Evolutionary conservation across 1,140 invertebrate genomes (phyloP).

Genomic region (Philopotamus ludificatus): DNA sequence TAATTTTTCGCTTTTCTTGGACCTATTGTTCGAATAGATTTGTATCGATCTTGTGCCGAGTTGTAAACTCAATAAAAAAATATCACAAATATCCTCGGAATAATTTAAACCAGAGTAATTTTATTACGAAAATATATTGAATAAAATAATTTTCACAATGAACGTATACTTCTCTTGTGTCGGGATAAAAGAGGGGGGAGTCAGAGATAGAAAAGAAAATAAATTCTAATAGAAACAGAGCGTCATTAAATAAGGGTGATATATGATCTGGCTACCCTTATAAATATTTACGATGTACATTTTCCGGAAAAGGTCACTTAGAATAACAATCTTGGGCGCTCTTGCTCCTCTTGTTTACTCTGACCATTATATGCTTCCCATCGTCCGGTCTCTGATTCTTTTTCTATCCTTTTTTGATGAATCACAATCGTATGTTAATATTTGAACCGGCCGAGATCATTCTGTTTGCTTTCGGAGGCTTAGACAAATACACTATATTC

Average conservation of each 20-base stretch:
- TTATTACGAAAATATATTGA: no score
- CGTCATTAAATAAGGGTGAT: slow-evolving; percentile 39
- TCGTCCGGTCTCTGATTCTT: slow-evolving; percentile 15
- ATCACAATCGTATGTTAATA: slow-evolving; percentile 37
- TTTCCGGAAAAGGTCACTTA: slow-evolving; percentile 40
- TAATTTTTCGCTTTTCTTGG: slow-evolving; percentile 6
- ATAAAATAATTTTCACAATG: no score
- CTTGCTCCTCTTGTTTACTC: slow-evolving; percentile 32
- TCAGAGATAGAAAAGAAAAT: slow-evolving; percentile 2
- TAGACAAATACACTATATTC: slow-evolving; percentile 8
- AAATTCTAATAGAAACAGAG: slow-evolving; percentile 40
- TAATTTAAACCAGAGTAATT: no score
- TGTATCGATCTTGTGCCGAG: no score
- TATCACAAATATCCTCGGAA: no score
- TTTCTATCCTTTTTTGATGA: slow-evolving; percentile 27
- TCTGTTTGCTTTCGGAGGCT: slow-evolving; percentile 10
- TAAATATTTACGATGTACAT: slow-evolving; percentile 40
- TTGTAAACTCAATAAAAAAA: no score
- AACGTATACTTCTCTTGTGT: slow-evolving; percentile 15
- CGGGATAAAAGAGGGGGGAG: not conserved
- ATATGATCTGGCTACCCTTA: slow-evolving; percentile 37
- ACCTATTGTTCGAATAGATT: not conserved
- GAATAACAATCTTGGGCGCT: slow-evolving; percentile 36
- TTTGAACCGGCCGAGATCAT: slow-evolving; percentile 8
- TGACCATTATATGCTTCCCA: slow-evolving; percentile 11